phyloP scores from a whole-genome alignment of 64 coral and sea anemone genomes.

The Platygyra sinensis region DNA sequence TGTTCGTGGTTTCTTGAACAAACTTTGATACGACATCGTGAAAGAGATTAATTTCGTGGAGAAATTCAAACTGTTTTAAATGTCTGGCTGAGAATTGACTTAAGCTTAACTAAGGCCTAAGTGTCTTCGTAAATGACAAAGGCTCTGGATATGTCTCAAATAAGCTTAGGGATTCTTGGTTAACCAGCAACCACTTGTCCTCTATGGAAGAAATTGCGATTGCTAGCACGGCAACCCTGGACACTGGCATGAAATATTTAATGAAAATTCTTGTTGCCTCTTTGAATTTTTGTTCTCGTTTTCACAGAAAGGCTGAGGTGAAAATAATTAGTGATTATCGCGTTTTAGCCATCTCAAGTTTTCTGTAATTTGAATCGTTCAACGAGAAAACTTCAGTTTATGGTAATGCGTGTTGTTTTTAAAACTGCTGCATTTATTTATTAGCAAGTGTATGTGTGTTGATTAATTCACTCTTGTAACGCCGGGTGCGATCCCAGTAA shows the following conservation, averaged over 20 bases:
- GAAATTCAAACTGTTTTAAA: conserved; percentile 45
- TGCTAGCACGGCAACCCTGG: background rate
- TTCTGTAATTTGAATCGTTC: background rate
- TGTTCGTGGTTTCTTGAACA: conserved; percentile 5
- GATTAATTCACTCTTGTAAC: conserved; percentile 9
- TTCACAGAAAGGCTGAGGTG: background rate
- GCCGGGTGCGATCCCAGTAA: background rate
- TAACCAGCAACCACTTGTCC: background rate
- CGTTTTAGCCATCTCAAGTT: background rate
- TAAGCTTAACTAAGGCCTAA: background rate
- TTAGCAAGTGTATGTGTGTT: conserved; percentile 10
- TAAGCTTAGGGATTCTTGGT: background rate
- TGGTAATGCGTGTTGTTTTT: background rate
- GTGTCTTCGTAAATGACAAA: background rate
- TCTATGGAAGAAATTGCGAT: background rate
- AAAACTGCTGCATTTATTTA: background rate
- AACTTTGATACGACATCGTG: conserved; percentile 8
- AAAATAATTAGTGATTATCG: conserved; percentile 9
- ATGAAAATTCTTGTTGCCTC: background rate
- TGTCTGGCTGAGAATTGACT: background rate
- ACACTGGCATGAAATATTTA: background rate
- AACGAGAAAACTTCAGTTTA: background rate
- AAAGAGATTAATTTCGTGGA: conserved; percentile 6
- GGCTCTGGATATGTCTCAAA: background rate
- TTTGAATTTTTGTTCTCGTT: background rate